Percentiles rank a stretch among this genome's conserved stretches.
These are phyloP conservation scores for Tetraneura akinire DNA, from an alignment of 1,140 invertebrate genomes.

Conservation along the genomic window DNA sequence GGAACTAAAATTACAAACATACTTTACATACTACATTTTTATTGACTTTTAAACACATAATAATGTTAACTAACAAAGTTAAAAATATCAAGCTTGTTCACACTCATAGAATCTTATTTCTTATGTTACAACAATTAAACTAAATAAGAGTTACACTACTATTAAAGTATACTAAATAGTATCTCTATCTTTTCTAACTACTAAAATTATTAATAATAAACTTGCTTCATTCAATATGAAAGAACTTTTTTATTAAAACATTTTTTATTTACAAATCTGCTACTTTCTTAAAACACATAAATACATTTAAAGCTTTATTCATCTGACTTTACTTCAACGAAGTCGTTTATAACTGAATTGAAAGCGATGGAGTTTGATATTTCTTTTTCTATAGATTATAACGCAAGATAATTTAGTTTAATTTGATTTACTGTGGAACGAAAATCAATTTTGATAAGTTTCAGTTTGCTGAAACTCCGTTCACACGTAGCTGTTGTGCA, in stretches of 20 bases:
- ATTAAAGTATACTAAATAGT: neutral
- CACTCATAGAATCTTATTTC: neutral
- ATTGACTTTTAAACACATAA: conserved; percentile 9
- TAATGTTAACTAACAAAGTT: too few species aligned
- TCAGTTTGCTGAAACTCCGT: conserved; percentile 1
- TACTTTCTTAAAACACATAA: neutral
- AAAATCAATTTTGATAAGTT: conserved; percentile 7
- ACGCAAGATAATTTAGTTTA: neutral
- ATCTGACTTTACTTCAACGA: neutral
- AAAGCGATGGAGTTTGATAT: neutral
- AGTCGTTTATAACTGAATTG: neutral
- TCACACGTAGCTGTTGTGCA: neutral
- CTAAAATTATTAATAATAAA: neutral
- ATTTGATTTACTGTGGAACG: neutral
- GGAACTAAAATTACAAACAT: too few species aligned
- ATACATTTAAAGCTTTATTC: neutral
- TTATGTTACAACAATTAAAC: neutral
- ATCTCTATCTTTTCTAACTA: neutral
- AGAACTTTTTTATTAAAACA: neutral
- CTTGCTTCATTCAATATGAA: neutral
- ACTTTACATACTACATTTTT: neutral
- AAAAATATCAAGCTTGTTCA: too few species aligned
- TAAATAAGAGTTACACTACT: neutral
- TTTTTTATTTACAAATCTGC: neutral
- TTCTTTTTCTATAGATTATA: conserved; percentile 1